These are phyloP conservation scores for Nemopilema nomurai DNA, from an alignment of 30 jellyfish, hydroid and myxozoan species.

Conservation along the genomic window DNA sequence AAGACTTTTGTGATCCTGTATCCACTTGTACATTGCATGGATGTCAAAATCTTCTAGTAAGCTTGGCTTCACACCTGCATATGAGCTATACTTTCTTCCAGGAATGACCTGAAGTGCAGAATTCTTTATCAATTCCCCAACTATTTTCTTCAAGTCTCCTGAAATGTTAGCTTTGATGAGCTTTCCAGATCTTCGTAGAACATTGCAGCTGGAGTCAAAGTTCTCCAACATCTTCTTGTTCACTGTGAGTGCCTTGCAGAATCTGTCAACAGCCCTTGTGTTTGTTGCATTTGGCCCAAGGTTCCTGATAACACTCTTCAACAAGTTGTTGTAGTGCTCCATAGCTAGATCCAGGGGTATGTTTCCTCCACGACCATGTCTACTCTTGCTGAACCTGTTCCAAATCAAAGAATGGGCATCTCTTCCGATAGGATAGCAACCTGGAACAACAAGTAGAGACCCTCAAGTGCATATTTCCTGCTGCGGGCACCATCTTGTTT, in stretches of 20 bases:
- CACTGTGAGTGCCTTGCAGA: slow-evolving; percentile 46
- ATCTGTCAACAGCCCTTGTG: slow-evolving; percentile 28
- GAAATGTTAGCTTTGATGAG: slow-evolving; percentile 19
- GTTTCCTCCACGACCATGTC: slow-evolving; percentile 56
- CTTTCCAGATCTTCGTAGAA: slow-evolving; percentile 45
- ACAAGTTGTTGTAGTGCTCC: slow-evolving; percentile 49
- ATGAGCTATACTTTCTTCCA: slow-evolving; percentile 29
- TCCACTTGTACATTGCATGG: slow-evolving; percentile 39
- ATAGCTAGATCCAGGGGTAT: slow-evolving; percentile 60
- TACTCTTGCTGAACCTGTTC: slow-evolving; percentile 41
- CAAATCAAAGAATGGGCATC: slow-evolving; percentile 43
- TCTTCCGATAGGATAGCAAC: slow-evolving; percentile 13
- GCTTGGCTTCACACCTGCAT: slow-evolving; percentile 22
- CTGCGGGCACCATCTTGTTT: slow-evolving; percentile 38
- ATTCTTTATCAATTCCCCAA: slow-evolving; percentile 22
- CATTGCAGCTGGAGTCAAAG: slow-evolving; percentile 38
- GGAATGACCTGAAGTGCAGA: slow-evolving; percentile 18
- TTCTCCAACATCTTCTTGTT: slow-evolving; percentile 40
- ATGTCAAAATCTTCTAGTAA: slow-evolving; percentile 37
- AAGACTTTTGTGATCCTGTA: slow-evolving; percentile 14
- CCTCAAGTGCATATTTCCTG: slow-evolving; percentile 51
- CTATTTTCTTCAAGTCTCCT: slow-evolving; percentile 24
- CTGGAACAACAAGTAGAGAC: slow-evolving; percentile 33
- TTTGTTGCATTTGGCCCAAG: slow-evolving; percentile 57
- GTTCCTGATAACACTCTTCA: slow-evolving; percentile 32